Evolutionary conservation across 2,888 invertebrate genomes (phyloP).

Genomic region (Mimumesa dahlbomi): DNA sequence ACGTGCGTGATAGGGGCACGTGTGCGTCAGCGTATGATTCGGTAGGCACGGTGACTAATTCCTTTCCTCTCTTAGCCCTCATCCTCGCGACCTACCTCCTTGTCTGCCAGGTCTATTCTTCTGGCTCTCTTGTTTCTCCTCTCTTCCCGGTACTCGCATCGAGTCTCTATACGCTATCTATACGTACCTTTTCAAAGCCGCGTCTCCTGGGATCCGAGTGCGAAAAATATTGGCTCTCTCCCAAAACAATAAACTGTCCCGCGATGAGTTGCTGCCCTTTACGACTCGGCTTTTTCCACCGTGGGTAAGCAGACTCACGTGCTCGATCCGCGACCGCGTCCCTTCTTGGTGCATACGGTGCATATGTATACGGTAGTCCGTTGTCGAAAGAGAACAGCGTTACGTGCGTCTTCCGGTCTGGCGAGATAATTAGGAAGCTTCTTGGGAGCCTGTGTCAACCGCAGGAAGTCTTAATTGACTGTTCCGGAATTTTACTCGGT

Average conservation of each 20-base stretch:
- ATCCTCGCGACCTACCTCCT: conserved; percentile 31
- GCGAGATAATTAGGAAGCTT: conserved; percentile 14
- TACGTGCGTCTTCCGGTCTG: conserved; percentile 29
- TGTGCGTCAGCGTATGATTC: conserved; percentile 24
- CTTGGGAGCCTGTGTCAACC: conserved; percentile 3
- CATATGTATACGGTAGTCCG: too few species aligned
- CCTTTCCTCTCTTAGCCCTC: conserved; percentile 38
- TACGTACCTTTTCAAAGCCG: neutral
- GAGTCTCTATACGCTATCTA: neutral
- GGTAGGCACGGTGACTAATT: conserved; percentile 54
- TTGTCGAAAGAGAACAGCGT: neutral
- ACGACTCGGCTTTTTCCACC: neutral
- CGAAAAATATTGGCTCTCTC: conserved; percentile 55
- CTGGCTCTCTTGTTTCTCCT: conserved; percentile 22
- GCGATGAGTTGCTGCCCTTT: conserved; percentile 18
- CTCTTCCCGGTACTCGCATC: conserved; percentile 6
- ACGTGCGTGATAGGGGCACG: neutral
- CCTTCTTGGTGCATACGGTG: too few species aligned
- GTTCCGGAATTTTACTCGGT: conserved; percentile 16
- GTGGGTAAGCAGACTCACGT: conserved; percentile 5
- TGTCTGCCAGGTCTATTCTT: conserved; percentile 32
- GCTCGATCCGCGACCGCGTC: too few species aligned
- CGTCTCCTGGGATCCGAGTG: conserved; percentile 1
- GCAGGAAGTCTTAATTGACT: conserved; percentile 43
- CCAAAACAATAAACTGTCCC: conserved; percentile 56